Evolutionary conservation across 2,888 invertebrate genomes (phyloP).

Genomic region (Eurytoma californica): DNA sequence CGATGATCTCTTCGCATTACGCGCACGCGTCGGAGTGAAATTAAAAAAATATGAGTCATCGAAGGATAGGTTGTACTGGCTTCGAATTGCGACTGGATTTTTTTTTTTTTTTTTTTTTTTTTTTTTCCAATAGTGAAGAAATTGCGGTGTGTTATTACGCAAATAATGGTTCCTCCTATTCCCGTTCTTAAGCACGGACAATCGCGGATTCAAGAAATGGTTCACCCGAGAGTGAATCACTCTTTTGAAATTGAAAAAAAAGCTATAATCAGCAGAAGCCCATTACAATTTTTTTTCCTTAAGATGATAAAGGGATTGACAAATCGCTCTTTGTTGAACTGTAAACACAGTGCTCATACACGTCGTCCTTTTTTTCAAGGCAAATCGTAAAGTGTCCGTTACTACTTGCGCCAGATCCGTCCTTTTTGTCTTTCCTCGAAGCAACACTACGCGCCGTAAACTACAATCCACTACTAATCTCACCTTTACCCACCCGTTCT

Average conservation of each 20-base stretch:
- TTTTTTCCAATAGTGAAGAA: not conserved
- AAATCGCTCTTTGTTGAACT: not conserved
- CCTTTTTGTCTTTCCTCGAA: too few relatives aligned
- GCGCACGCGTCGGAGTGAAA: too few relatives aligned
- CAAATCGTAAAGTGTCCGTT: too few relatives aligned
- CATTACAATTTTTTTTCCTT: not conserved
- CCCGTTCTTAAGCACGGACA: constrained; percentile 20
- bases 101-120: not conserved
- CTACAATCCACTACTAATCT: too few relatives aligned
- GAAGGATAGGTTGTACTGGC: not conserved
- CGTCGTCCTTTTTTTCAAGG: too few relatives aligned
- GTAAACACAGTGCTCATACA: not conserved
- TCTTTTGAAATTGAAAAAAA: constrained; percentile 17
- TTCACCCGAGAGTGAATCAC: not conserved
- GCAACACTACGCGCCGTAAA: too few relatives aligned
- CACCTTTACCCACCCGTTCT: too few relatives aligned
- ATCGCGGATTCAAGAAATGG: constrained; percentile 11
- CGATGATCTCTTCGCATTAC: too few relatives aligned
- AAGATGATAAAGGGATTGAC: not conserved
- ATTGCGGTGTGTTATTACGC: constrained; percentile 17
- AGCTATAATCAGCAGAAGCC: constrained; percentile 4
- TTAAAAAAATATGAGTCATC: too few relatives aligned
- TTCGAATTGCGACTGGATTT: too few relatives aligned
- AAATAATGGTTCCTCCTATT: constrained; percentile 16
- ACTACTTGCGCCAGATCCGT: too few relatives aligned